phyloP scores from a whole-genome alignment of 2,888 invertebrate genomes.

The Andrena hattorfiana region DNA sequence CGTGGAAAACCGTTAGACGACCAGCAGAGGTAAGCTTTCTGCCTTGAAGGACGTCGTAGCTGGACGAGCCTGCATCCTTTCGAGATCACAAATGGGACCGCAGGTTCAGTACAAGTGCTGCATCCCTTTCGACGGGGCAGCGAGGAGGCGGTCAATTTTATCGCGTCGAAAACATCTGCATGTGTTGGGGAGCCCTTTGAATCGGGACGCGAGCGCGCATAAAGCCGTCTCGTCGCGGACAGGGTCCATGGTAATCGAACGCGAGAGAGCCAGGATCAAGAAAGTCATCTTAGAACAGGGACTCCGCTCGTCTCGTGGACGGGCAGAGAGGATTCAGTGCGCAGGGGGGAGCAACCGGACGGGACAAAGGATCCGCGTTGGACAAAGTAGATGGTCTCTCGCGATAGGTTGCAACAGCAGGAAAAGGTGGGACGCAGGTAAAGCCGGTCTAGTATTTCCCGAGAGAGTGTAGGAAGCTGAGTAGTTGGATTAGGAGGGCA shows the following conservation, averaged over 20 bases:
- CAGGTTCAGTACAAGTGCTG: neutral
- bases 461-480: conserved; percentile 50
- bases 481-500: conserved; percentile 57
- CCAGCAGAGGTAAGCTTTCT: too few species aligned
- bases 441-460: conserved; percentile 70
- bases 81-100: neutral
- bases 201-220: neutral
- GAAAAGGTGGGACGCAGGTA: conserved; percentile 57
- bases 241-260: conserved; percentile 33
- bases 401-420: conserved; percentile 55
- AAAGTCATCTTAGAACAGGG: conserved; percentile 59
- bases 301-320: conserved; percentile 33
- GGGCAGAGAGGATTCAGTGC: conserved; percentile 27
- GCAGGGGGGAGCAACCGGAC: conserved; percentile 17
- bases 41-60: neutral
- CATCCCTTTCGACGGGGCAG: neutral
- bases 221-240: neutral
- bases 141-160: conserved; percentile 3
- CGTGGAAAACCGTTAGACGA: too few species aligned
- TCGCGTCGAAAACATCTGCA: conserved; percentile 13
- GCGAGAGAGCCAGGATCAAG: conserved; percentile 45
- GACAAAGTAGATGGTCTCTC: conserved; percentile 53
- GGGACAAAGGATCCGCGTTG: conserved; percentile 46
- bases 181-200: neutral
- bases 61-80: neutral